Evolutionary conservation across 2,113 vertebrate species (phyloP), one percentile per base, ranked within the genome.

Genomic region (Ammodytes marinus): DNA sequence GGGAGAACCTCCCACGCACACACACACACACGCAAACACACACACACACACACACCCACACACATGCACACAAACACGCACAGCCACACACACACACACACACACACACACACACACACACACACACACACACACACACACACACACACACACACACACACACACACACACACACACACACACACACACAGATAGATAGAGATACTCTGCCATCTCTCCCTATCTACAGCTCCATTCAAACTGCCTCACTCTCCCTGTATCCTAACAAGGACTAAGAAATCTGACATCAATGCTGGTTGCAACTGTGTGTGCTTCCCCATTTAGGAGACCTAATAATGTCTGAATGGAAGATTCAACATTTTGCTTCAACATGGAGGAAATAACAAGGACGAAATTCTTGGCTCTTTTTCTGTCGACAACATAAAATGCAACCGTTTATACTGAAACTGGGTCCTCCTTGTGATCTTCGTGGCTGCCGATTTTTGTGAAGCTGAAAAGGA

Each of bases 401-500:
- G 47, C 19, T 79, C 54, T 80, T 65, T 80, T 78, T 50, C 69
- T 67, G 71, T 69, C 80, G 74, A 70, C 47, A 79, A 69, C 60
- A 72, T 61, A 42, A 71, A 77, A 73, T n/a, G 12, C 7, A 27
- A 39, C 47, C 67, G 69, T 82, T 35, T 43, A 42, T 27, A 68
- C 17, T 57, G 12, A 69, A 86, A 75, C 67, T 8, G 42, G 43
- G 42, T 79, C 45, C 49, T 70, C 39, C 27, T 27, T 88, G 61
- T 78, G 82, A 90, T 88, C 74, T 72, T 42, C 0, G 43, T 43
- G 4, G 68, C 79, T 71, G 52, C 69, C 77, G 66, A 27, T 74
- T 71, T 74, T 73, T 91, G 93, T 77, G 79, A 74, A 93, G 90
- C 94, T 91, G 94, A 94, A 95, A 94, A 91, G 88, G 90, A 94